Base-by-base conservation (phyloP, 37 sponge, comb jelly and placozoan genomes). In the Crambe crambe region DNA sequence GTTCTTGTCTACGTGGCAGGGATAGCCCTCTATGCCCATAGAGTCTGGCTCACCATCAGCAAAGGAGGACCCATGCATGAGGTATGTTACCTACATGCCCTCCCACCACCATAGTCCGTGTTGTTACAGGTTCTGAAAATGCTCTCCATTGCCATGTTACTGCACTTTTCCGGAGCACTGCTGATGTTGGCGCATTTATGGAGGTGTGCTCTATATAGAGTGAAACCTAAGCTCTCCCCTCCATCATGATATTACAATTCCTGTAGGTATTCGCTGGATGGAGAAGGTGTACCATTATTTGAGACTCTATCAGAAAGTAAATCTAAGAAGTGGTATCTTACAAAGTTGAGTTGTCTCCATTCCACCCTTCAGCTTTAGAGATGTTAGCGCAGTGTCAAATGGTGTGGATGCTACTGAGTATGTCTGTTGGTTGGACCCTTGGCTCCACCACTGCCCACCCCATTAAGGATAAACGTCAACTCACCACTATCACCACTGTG, bases 41-140 rank as follows among this genome's bases (percentile, higher is more conserved):
- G 69, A 3, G 87, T 90, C 22, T 81, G 77, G 78, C 81, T 66
- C 26, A 82, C 83, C 39, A 90, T 90, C 73, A 85, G 40, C 62
- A 90, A 90, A 37, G 86, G 91, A 74, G 91, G 86, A 0, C 91
- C 91, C 58, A 86, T 90, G 91, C 86, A 90, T 51, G 86, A 81
- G 72, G 89, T 89, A 36, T 35, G 44, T 41, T 18, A 38, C 23
- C 70, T 38, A 32, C 51, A 47, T 47, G 51, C 51, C 51, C 51
- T 15, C 51, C 51, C 51, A 47, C 51, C 51, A 6, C 51, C 51
- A 47, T 47, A 47, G 10, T 47, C 12, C 51, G 51, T 12, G 34
- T 21, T 39, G 5, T 61, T 21, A 2, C 32, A 87, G 88, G 85
- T 80, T 1, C 56, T 90, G 65, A 76, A 86, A 68, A 81, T 82